These are phyloP conservation scores for Zaprionus obscuricornis DNA, from an alignment of 2,888 invertebrate genomes.

Conservation along the genomic window DNA sequence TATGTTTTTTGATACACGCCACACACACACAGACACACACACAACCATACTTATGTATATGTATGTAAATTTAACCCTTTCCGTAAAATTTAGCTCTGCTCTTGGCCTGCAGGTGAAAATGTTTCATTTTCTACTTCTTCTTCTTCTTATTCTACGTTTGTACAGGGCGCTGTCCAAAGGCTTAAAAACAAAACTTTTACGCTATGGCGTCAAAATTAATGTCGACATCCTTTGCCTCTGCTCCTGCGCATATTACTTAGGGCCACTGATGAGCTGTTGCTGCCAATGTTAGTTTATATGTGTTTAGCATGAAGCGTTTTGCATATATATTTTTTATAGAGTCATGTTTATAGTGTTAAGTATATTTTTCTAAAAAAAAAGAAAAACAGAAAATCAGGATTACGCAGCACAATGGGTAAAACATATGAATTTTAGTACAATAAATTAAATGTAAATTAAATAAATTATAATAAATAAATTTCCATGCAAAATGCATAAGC, in stretches of 20 bases:
- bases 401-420: slow-evolving; percentile 9
- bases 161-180: slow-evolving; percentile 67
- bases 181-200: slow-evolving; percentile 74
- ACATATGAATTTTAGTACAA: too few species aligned
- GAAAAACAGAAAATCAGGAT: slow-evolving; percentile 54
- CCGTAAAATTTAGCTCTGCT: slow-evolving; percentile 6
- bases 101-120: slow-evolving; percentile 62
- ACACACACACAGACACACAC: slow-evolving; percentile 18
- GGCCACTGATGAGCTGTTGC: slow-evolving; percentile 44
- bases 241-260: slow-evolving; percentile 49
- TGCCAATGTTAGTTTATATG: slow-evolving; percentile 24
- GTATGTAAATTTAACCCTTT: slow-evolving; percentile 8
- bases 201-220: slow-evolving; percentile 70
- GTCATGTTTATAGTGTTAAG: slow-evolving; percentile 60
- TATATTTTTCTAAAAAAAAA: slow-evolving; percentile 49
- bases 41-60: not conserved
- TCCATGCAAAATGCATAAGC: not conserved
- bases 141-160: slow-evolving; percentile 33
- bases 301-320: slow-evolving; percentile 23
- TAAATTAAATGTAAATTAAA: not conserved
- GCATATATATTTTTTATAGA: slow-evolving; percentile 12
- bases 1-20: slow-evolving; percentile 71
- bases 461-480: not conserved
- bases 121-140: slow-evolving; percentile 38
- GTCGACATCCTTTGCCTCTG: slow-evolving; percentile 53